Evolutionary conservation across 2,113 vertebrate genomes (phyloP), one percentile per base, ranked within the genome.

Genomic region (Xiphorhynchus elegans): DNA sequence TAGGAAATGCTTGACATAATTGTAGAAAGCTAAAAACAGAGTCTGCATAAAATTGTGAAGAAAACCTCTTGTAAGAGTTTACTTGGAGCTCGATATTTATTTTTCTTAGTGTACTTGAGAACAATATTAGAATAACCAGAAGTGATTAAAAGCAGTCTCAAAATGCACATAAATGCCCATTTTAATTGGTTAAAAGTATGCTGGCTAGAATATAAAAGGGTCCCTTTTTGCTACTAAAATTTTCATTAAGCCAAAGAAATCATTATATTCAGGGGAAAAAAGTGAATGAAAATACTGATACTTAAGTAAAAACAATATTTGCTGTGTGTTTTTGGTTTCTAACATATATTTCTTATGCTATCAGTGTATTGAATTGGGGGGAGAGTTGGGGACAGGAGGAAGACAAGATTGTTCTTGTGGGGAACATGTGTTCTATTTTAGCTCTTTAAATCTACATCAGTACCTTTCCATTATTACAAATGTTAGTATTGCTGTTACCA

Each of bases 311-410:
- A 85, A 6, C 33, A 73, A 2, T 83, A 88, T 69, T 62, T 91
- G 37, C 39, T 92, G 2, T 70, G 23, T 68, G 25, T 0, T 66
- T 83, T 92, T 72, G 13, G 8, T 67, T 93, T 89, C 35, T 72
- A 47, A 44, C 3, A 4, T 50, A 3, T 64, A 20, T 78, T 77
- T 86, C 11, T 77, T 58, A 55, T 70, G 35, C 10, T 28, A 37
- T 72, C 35, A 25, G 16, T 56, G 19, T 50, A n/a, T 19, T 78
- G 44, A 60, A 47, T 4, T 84, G 52, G 23, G n/a, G 13, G 9
- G 19, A 46, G 10, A 4, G 3, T 4, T 11, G 2, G 19, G 31
- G 18, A 49, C 0, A 1, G 14, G n/a, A 86, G 17, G 4, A 37
- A 79, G 29, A 35, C 20, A 46, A 63, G 29, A 81, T 75, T 55